phyloP scores from a whole-genome alignment of 1,140 invertebrate genomes.

The Drosophila yakuba region DNA sequence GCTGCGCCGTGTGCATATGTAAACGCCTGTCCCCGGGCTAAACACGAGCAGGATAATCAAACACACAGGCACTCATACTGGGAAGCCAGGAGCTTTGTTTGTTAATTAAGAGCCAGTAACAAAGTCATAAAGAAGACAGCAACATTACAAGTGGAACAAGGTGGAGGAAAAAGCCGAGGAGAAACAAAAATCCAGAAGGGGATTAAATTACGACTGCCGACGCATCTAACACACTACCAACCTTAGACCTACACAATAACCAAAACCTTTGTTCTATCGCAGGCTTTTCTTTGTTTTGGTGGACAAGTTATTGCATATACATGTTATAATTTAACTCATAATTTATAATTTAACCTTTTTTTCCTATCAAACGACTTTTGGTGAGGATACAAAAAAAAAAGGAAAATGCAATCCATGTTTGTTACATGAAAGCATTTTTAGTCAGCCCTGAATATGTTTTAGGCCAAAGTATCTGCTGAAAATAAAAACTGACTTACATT shows the following conservation, averaged over 20 bases:
- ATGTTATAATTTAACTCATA: too few species aligned
- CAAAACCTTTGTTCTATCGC: too few species aligned
- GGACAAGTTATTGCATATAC: too few species aligned
- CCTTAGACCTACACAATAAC: too few species aligned
- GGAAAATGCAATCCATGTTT: slow-evolving; percentile 35
- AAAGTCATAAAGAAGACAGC: slow-evolving; percentile 75
- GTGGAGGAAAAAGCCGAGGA: slow-evolving; percentile 26
- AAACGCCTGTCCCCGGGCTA: slow-evolving; percentile 37
- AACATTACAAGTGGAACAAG: slow-evolving; percentile 31
- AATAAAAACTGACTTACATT: slow-evolving; percentile 7
- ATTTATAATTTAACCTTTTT: too few species aligned
- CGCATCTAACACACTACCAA: not conserved
- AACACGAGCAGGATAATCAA: slow-evolving; percentile 64
- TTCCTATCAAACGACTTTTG: not conserved
- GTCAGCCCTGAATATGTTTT: slow-evolving; percentile 19
- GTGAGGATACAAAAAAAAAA: not conserved
- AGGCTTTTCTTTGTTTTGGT: too few species aligned
- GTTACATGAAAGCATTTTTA: slow-evolving; percentile 15
- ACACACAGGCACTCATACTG: slow-evolving; percentile 27
- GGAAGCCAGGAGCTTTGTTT: slow-evolving; percentile 58
- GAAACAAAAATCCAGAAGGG: slow-evolving; percentile 17
- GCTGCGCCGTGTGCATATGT: slow-evolving; percentile 44
- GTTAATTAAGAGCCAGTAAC: slow-evolving; percentile 79
- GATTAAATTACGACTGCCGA: not conserved
- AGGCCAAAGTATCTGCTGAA: not conserved